Evolutionary conservation across 1,140 invertebrate species (phyloP), one percentile per base, ranked within the genome.

Genomic region (Pachypeltis micranthus): DNA sequence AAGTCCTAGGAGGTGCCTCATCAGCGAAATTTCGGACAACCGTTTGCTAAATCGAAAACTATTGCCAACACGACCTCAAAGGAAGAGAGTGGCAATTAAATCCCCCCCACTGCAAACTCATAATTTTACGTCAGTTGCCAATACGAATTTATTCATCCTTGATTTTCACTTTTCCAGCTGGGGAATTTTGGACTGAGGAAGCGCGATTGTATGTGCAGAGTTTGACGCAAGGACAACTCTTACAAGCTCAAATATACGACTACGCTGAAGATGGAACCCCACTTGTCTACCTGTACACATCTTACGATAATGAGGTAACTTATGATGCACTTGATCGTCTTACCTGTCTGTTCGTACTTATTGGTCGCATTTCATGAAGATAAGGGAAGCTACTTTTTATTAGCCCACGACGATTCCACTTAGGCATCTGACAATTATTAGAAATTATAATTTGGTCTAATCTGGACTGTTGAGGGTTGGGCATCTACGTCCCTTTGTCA

Each of bases 241-340:
- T 93, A 65, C 90, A 93, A 79, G 91, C 91, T 64, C 86, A 93
- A 76, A 82, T 96, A 64, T 85, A 85, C 66, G 87, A 84, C 65
- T 90, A 91, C 70, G 84, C 86, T 65, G 83, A 87, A 67, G 80
- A 83, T 66, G 85, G 84, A 55, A 76, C 87, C 68, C 88, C 90
- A 57, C 81, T 87, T 69, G 83, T 93, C 65, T 82, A 88, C 72
- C 80, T 92, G 62, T 91, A 87, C 75, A 81, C 86, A 72, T 80
- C 84, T 29, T 72, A 83, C 69, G 80, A 80, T 69, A 79, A 82
- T 65, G 81, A 85, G 80, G 88, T 90, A 75, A 79, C 75, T 75
- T 70, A 16, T 54, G 1, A 51, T 25, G 31, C 39, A 12, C 29
- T 12, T 7, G n/a, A 34, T 7, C 23, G 2, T 12, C 10, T 7